Conservation (phyloP, 1,140 invertebrate genomes). For the Euwallacea similis region DNA sequence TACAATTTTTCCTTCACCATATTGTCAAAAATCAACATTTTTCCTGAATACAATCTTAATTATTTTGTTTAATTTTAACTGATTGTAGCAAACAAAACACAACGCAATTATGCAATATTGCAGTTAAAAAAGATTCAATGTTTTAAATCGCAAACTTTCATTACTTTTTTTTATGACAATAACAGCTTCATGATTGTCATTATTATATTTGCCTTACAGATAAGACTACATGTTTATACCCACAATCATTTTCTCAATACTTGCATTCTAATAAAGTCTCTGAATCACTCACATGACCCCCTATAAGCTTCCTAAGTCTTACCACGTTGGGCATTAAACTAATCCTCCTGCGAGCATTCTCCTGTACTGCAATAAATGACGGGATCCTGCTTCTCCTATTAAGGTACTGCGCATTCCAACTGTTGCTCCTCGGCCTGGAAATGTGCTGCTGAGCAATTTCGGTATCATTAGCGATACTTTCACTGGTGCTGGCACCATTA, state of each 20-base stretch:
- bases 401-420: conserved; percentile 19
- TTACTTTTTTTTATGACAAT: too few species aligned
- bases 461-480: neutral
- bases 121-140: neutral
- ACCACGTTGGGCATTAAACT: conserved; percentile 33
- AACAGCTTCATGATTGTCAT: too few species aligned
- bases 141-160: too few species aligned
- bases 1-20: too few species aligned
- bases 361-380: conserved; percentile 16
- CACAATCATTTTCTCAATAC: neutral
- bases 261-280: neutral
- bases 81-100: too few species aligned
- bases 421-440: conserved; percentile 29
- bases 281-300: neutral
- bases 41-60: too few species aligned
- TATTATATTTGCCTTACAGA: neutral
- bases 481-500: neutral
- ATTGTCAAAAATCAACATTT: too few species aligned
- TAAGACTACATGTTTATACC: neutral
- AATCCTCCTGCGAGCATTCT: conserved; percentile 23
- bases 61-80: too few species aligned
- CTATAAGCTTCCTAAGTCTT: neutral
- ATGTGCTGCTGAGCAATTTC: conserved; percentile 21
- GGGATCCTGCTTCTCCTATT: conserved; percentile 19
- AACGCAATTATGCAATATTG: too few species aligned